A percentile compares a stretch with the other conserved stretches of the same genome.
Conservation (phyloP, 1,140 invertebrate genomes). For the Drosophila sucinea region DNA sequence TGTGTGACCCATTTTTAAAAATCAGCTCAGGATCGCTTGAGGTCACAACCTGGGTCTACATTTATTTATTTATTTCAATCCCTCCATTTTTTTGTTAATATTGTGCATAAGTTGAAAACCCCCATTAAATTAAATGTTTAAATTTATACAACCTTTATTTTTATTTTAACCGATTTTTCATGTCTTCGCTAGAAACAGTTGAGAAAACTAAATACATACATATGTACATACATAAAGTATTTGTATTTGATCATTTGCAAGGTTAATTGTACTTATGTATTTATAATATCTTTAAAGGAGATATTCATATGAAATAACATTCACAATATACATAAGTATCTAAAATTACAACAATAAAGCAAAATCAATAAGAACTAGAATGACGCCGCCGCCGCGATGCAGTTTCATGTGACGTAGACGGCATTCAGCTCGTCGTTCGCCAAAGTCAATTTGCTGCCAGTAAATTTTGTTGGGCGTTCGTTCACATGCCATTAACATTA, state of each 20-base stretch:
- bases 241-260: background rate
- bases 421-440: constrained; percentile 23
- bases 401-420: constrained; percentile 20
- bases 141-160: constrained; percentile 25
- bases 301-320: background rate
- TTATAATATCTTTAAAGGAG: too few relatives aligned
- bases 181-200: background rate
- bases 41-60: background rate
- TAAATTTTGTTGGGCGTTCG: constrained; percentile 26
- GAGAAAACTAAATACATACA: background rate
- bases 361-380: constrained; percentile 50
- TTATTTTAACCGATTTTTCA: too few relatives aligned
- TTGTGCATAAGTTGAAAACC: constrained; percentile 25
- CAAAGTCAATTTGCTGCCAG: constrained; percentile 13
- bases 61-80: background rate
- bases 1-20: background rate
- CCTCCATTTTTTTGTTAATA: constrained; percentile 17
- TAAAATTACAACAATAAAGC: constrained; percentile 41
- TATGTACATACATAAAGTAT: background rate
- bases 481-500: constrained; percentile 62
- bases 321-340: constrained; percentile 15
- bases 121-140: constrained; percentile 46
- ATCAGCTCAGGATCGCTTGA: background rate
- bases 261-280: too few relatives aligned
- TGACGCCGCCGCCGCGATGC: constrained; percentile 22